Evolutionary conservation across 2,888 invertebrate genomes (phyloP), one percentile per base, ranked within the genome.

Genomic region (Cryptocheilus praepositus): DNA sequence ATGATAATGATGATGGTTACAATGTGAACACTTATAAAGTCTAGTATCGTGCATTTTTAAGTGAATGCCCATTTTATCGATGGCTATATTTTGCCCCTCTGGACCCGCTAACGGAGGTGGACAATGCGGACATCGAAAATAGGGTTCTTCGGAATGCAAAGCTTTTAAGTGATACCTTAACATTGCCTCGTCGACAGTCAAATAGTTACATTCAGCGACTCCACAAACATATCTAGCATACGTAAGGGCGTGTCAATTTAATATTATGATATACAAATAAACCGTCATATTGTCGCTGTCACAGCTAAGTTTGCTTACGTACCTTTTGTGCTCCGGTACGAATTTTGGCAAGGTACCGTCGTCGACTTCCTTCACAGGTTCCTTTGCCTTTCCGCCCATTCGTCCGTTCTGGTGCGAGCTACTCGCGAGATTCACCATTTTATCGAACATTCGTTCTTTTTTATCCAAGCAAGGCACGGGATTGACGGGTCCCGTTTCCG

Each of bases 401-500:
- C 90, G 84, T 2, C 89, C 83, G 16, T 84, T 85, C 44, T 88
- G 85, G 64, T 88, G 88, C 0, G 93, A 94, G 76, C 93, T 94
- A n/a, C 93, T 93, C 0, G 96, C 95, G 18, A 95, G 90, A 85
- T 96, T 96, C 0, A 93, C 91, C 96, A 96, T 96, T 85, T 93
- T 94, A 85, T 96, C 95, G 83, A 95, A 96, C 91, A 95, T 94
- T 76, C 92, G 92, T 83, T 95, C 95, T 74, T 93, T 93, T 49
- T 93, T 92, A 76, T 94, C 94, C 45, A 95, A 89, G 83, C 94
- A 95, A 0, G 94, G 95, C 5, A 96, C 95, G 0, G 95, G 95
- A 90, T 96, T 96, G 0, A 95, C 93, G 0, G 95, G 95, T 15
- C 93, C 93, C 0, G 91, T 92, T 61, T 91, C 91, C 0, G 94